phyloP scores from a whole-genome alignment of 2,888 invertebrate genomes.

The Ophion slaviceki region DNA sequence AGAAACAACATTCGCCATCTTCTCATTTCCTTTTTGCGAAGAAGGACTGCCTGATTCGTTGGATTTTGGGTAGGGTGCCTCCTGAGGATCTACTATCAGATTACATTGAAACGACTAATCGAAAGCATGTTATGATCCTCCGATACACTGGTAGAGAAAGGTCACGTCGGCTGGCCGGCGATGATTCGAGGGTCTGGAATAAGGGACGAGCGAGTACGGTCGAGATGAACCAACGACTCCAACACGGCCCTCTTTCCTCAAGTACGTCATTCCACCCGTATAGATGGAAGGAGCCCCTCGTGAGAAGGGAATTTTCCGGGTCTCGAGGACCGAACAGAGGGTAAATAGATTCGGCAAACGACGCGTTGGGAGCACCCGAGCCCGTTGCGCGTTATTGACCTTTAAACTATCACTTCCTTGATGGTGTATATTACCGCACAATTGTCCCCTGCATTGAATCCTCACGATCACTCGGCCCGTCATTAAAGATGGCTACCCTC shows the following conservation, averaged over 20 bases:
- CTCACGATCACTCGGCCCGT: too few species aligned
- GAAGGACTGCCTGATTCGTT: too few species aligned
- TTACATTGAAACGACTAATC: not conserved
- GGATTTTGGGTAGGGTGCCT: too few species aligned
- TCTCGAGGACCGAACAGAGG: constrained; percentile 43
- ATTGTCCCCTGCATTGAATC: not conserved
- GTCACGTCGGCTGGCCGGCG: not conserved
- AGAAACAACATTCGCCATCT: too few species aligned
- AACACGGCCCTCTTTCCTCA: constrained; percentile 24
- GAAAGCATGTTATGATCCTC: not conserved
- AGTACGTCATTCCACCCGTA: constrained; percentile 47
- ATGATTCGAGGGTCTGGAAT: not conserved
- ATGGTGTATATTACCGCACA: constrained; percentile 21
- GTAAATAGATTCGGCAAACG: constrained; percentile 51
- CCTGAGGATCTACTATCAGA: not conserved
- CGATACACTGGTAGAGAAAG: not conserved
- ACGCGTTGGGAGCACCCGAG: constrained; percentile 27
- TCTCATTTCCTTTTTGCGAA: too few species aligned
- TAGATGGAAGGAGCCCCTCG: constrained; percentile 9
- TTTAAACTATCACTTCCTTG: constrained; percentile 35
- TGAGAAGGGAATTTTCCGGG: constrained; percentile 44
- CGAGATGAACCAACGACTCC: constrained; percentile 5
- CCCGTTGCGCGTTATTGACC: constrained; percentile 33
- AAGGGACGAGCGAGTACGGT: not conserved
- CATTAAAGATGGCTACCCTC: too few species aligned